Conservation (phyloP, 2,113 vertebrate genomes). For the Syngnathoides biaculeatus region DNA sequence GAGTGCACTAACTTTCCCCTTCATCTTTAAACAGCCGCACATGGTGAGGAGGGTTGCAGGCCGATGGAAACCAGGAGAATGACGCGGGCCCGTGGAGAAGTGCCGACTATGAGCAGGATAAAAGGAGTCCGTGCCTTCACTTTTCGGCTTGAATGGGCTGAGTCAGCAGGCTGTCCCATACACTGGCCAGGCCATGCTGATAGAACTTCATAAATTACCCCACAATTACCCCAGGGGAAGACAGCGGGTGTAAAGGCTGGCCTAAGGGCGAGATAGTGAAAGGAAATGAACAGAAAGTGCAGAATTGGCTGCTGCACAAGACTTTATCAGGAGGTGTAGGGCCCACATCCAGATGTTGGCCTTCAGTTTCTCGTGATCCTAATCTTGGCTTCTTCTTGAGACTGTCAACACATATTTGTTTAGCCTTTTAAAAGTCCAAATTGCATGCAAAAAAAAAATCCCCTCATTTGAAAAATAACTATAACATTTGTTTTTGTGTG, state of each 20-base stretch:
- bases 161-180: constrained; percentile 75
- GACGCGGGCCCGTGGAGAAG: constrained; percentile 38
- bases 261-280: constrained; percentile 45
- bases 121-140: constrained; percentile 56
- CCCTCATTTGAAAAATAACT: neutral
- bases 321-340: constrained; percentile 41
- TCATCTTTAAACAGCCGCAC: constrained; percentile 60
- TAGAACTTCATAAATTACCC: constrained; percentile 77
- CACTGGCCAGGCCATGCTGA: constrained; percentile 70
- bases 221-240: constrained; percentile 65
- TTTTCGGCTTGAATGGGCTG: constrained; percentile 60
- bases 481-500: no score
- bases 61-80: constrained; percentile 37
- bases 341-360: constrained; percentile 57
- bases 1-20: constrained; percentile 79
- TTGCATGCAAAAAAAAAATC: neutral
- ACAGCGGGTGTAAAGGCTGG: constrained; percentile 40
- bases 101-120: constrained; percentile 63
- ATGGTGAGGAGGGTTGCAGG: constrained; percentile 57
- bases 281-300: constrained; percentile 51
- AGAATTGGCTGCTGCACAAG: constrained; percentile 56
- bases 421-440: neutral
- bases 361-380: constrained; percentile 46
- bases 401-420: constrained; percentile 15
- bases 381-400: constrained; percentile 18